A percentile compares a stretch with the other conserved stretches of the same genome.
phyloP scores from a whole-genome alignment of 1,140 invertebrate genomes.

The Eriocheir sinensis region DNA sequence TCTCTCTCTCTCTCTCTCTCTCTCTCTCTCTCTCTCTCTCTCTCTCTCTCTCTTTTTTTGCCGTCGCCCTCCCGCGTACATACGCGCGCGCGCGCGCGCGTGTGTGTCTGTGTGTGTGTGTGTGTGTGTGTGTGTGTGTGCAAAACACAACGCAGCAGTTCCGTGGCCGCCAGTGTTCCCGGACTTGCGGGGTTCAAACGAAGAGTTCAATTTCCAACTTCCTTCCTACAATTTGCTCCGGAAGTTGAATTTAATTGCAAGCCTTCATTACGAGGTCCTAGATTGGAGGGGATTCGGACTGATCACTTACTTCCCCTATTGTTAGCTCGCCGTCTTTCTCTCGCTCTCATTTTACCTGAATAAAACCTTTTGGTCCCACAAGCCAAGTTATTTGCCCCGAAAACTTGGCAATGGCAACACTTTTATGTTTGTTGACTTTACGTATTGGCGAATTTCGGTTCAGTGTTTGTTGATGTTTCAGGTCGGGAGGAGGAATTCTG shows the following conservation, averaged over 20 bases:
- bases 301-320: not conserved
- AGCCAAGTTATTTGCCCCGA: not conserved
- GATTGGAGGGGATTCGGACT: not conserved
- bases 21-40: too few relatives aligned
- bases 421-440: constrained; percentile 17
- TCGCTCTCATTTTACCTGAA: not conserved
- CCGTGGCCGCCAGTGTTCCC: not conserved
- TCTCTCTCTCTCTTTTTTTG: too few relatives aligned
- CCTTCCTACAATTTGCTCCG: not conserved
- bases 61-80: too few relatives aligned
- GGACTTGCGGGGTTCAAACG: not conserved
- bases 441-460: not conserved
- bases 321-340: not conserved
- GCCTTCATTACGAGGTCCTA: not conserved
- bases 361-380: not conserved
- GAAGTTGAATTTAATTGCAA: constrained; percentile 47
- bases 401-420: not conserved
- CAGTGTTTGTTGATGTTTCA: constrained; percentile 24
- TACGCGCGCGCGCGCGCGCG: too few relatives aligned
- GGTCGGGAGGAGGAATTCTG: not conserved
- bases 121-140: too few relatives aligned
- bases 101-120: too few relatives aligned
- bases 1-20: too few relatives aligned
- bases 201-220: not conserved
- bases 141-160: too few relatives aligned